phyloP scores from a whole-genome alignment of 2,888 invertebrate genomes.

The Cheiracanthium punctorium region DNA sequence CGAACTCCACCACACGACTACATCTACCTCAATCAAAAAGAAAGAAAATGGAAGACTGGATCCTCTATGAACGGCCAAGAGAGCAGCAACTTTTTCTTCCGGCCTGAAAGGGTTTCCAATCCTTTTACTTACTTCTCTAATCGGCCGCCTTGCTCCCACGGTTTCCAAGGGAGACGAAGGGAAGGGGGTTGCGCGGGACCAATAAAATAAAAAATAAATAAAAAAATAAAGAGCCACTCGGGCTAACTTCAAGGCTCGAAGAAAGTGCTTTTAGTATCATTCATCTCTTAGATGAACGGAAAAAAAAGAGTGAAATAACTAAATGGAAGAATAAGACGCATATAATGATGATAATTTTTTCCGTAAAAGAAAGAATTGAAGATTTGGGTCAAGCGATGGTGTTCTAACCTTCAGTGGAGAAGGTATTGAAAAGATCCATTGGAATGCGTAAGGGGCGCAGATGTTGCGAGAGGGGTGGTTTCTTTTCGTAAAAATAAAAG shows the following conservation, averaged over 20 bases:
- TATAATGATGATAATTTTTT: background rate
- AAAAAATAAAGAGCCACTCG: background rate
- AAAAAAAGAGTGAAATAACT: no score
- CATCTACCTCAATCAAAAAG: background rate
- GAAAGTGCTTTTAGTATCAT: constrained; percentile 7
- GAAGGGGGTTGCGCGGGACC: background rate
- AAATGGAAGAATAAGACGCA: no score
- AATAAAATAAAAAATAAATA: no score
- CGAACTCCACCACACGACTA: background rate
- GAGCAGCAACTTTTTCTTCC: constrained; percentile 8
- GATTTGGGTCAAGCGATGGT: background rate
- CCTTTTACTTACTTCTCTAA: background rate
- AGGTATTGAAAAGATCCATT: constrained; percentile 2
- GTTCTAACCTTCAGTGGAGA: background rate
- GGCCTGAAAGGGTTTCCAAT: background rate
- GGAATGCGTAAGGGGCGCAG: background rate
- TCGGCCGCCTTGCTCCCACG: constrained; percentile 5
- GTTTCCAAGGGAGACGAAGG: background rate
- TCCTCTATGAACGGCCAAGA: no score
- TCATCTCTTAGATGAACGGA: background rate
- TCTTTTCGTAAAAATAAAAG: background rate
- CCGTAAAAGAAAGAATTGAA: background rate
- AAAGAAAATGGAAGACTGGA: background rate
- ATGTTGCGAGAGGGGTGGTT: background rate
- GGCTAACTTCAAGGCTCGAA: constrained; percentile 1